These are phyloP conservation scores for Propithecus coquereli DNA, from an alignment of 2,113 vertebrate species.

Conservation along the genomic window DNA sequence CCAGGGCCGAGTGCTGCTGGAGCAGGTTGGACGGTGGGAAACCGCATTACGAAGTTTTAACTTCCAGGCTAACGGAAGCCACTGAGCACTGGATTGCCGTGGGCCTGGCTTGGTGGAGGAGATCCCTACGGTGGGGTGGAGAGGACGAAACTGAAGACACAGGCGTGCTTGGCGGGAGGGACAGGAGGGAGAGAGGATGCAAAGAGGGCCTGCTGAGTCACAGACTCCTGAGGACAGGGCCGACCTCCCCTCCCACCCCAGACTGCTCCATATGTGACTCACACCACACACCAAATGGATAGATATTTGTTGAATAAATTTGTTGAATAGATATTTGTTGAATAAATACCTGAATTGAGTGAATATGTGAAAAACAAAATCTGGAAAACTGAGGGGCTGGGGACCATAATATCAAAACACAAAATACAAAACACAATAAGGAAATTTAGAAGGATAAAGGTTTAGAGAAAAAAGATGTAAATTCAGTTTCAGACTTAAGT, in stretches of 20 bases:
- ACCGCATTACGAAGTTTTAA: not conserved
- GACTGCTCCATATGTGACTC: not conserved
- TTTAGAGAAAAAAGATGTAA: not conserved
- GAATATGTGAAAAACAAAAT: not conserved
- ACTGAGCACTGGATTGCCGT: not conserved
- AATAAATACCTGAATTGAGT: not conserved
- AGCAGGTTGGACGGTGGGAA: not conserved
- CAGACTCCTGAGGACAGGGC: not conserved
- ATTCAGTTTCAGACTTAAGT: not conserved
- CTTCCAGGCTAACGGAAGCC: not conserved
- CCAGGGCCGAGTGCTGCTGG: not conserved
- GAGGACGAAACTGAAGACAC: not conserved
- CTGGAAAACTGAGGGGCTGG: not conserved
- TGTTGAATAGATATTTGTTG: not conserved
- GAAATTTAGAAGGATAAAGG: not conserved
- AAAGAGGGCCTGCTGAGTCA: rapidly evolving
- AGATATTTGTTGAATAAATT: not conserved
- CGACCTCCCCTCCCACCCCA: not conserved
- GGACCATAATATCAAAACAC: not conserved
- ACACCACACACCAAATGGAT: not conserved
- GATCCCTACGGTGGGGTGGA: not conserved
- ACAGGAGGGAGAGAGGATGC: too few species aligned
- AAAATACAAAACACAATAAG: not conserved
- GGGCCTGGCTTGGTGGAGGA: not conserved
- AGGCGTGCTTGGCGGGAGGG: rapidly evolving